Conservation (phyloP, 2,888 invertebrate genomes). For the Hemistola chrysoprasaria region DNA sequence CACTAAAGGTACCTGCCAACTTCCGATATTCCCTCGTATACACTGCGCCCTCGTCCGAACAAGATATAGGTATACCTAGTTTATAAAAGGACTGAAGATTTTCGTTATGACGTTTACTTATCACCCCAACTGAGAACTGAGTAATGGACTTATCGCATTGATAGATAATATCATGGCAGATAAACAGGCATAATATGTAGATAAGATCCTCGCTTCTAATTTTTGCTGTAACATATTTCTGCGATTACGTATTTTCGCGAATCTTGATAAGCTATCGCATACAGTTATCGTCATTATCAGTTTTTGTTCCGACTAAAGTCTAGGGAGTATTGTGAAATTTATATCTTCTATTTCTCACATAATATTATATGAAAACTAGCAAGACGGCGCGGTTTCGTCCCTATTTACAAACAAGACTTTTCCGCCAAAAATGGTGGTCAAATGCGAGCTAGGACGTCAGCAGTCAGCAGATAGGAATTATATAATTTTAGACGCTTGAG, state of each 20-base stretch:
- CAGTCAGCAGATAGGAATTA: too few species aligned
- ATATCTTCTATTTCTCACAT: neutral
- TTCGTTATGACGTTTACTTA: slow-evolving; percentile 11
- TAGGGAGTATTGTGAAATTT: slow-evolving; percentile 12
- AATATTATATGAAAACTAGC: neutral
- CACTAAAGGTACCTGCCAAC: slow-evolving; percentile 12
- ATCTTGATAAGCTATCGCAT: slow-evolving; percentile 25
- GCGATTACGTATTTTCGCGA: slow-evolving; percentile 24
- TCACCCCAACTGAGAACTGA: slow-evolving; percentile 13
- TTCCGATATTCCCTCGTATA: slow-evolving; percentile 13
- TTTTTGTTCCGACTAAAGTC: slow-evolving; percentile 15
- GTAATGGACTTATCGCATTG: slow-evolving; percentile 18
- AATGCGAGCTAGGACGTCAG: too few species aligned
- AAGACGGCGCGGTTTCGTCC: too few species aligned
- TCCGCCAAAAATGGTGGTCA: too few species aligned
- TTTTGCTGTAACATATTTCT: slow-evolving; percentile 19
- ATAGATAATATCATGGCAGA: slow-evolving; percentile 17
- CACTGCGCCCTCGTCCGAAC: slow-evolving; percentile 11
- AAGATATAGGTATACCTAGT: slow-evolving; percentile 14
- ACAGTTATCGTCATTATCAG: slow-evolving; percentile 15
- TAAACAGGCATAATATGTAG: slow-evolving; percentile 23
- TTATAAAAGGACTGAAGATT: slow-evolving; percentile 9
- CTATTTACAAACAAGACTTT: too few species aligned
- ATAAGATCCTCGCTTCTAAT: slow-evolving; percentile 28
- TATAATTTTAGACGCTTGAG: neutral